Conservation (phyloP, 2,113 vertebrate genomes). For the Rostratula benghalensis region DNA sequence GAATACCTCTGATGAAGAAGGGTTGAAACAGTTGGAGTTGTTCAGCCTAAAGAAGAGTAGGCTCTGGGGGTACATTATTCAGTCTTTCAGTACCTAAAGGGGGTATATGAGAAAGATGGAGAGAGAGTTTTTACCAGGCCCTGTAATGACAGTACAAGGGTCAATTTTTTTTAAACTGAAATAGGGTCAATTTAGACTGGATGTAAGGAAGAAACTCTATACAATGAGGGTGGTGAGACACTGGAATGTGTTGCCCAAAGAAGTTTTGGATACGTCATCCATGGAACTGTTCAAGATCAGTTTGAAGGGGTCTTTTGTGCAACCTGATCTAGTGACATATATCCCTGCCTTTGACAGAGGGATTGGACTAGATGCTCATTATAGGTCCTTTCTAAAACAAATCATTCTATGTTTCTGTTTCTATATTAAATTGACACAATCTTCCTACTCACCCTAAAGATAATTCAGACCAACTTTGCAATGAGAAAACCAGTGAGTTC, state of each 20-base stretch:
- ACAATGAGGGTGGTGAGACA: neutral
- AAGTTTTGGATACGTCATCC: neutral
- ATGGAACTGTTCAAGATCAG: neutral
- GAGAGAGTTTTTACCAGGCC: neutral
- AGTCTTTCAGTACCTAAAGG: neutral
- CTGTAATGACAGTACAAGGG: neutral
- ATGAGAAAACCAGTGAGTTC: neutral
- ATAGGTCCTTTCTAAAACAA: neutral
- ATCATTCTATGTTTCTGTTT: neutral
- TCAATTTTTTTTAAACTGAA: neutral
- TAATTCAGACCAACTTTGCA: neutral
- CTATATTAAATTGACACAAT: neutral
- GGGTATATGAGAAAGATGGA: neutral
- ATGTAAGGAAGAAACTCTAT: neutral
- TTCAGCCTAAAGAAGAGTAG: neutral
- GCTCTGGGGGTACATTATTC: fast-evolving
- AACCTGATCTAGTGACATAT: neutral
- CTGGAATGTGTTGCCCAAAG: neutral
- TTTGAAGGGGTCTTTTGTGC: neutral
- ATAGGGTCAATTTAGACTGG: neutral
- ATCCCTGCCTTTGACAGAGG: neutral
- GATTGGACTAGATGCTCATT: neutral
- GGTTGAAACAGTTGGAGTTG: neutral
- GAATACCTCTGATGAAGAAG: neutral
- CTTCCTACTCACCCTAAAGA: neutral